These are phyloP conservation scores for Grantiella picta DNA, from an alignment of 2,113 vertebrate genomes.

Conservation along the genomic window DNA sequence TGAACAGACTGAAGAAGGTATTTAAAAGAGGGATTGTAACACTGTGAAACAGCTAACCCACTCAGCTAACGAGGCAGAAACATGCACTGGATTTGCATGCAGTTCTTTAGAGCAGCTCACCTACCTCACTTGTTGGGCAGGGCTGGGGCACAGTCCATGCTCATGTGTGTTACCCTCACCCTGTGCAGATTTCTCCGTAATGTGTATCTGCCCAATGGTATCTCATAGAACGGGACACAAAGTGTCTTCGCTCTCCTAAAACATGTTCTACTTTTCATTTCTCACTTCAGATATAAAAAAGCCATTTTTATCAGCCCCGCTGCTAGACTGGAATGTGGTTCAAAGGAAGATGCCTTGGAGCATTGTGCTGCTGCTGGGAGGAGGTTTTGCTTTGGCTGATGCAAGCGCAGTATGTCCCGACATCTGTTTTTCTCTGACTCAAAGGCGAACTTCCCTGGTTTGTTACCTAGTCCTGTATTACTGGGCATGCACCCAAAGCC, in stretches of 20 bases:
- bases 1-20: constrained; percentile 73
- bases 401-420: constrained; percentile 87
- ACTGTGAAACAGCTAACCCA: not conserved
- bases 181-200: not conserved
- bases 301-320: constrained; percentile 65
- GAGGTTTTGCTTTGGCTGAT: constrained; percentile 95
- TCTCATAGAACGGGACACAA: not conserved
- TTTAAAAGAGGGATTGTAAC: not conserved
- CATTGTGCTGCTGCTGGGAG: constrained; percentile 92
- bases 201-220: not conserved
- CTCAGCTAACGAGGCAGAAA: not conserved
- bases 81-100: not conserved
- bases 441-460: not conserved
- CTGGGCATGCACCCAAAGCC: constrained; percentile 34
- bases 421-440: not conserved
- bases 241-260: not conserved
- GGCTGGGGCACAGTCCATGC: not conserved
- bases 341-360: constrained; percentile 94
- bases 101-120: not conserved
- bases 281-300: constrained; percentile 68
- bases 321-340: constrained; percentile 88
- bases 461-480: constrained; percentile 27
- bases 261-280: not conserved
- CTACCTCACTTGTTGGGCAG: not conserved
- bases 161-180: not conserved